Conservation (phyloP, 2,888 invertebrate species). For the Amaurobius ferox region DNA sequence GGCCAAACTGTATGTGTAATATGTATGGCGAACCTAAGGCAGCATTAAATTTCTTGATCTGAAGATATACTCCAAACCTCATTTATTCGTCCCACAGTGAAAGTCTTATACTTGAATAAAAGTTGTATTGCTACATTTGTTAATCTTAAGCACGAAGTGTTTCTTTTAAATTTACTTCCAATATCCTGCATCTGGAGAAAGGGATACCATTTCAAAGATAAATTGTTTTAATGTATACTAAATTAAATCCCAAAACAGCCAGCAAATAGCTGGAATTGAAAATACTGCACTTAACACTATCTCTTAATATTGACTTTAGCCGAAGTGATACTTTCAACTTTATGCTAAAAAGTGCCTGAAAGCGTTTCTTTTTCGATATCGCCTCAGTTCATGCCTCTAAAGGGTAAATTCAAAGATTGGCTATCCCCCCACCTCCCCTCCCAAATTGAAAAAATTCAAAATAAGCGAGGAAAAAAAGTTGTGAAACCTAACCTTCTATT, state of each 20-base stretch:
- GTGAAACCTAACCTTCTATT: slow-evolving; percentile 5
- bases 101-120: too few relatives aligned
- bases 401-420: background rate
- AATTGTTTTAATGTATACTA: background rate
- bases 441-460: slow-evolving; percentile 7
- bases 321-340: background rate
- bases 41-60: too few relatives aligned
- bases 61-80: too few relatives aligned
- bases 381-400: background rate
- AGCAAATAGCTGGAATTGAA: background rate
- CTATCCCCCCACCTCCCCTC: too few relatives aligned
- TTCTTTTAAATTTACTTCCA: too few relatives aligned
- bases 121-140: too few relatives aligned
- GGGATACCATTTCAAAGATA: too few relatives aligned
- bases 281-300: background rate
- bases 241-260: background rate
- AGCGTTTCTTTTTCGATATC: slow-evolving; percentile 2
- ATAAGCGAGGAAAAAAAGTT: background rate
- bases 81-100: too few relatives aligned
- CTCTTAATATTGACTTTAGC: slow-evolving; percentile 8
- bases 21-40: too few relatives aligned
- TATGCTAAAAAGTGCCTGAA: slow-evolving; percentile 1
- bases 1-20: too few relatives aligned
- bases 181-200: too few relatives aligned
- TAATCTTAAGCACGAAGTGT: too few relatives aligned